Percentiles rank a stretch among this genome's conserved stretches.
Evolutionary conservation across 2,888 invertebrate genomes (phyloP).

Genomic region (Cylloceria caligata): DNA sequence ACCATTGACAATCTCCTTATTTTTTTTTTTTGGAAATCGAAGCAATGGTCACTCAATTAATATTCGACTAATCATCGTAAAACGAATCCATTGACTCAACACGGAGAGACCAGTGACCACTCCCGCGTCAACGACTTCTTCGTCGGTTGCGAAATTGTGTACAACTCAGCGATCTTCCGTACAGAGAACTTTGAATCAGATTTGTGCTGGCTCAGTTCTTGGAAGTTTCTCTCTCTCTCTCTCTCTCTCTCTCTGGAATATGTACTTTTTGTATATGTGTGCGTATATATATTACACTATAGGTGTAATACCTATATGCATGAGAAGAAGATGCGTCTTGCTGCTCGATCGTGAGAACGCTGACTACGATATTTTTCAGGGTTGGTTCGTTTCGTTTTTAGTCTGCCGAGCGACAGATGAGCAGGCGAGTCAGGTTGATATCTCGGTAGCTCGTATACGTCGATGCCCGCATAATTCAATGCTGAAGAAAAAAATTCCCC

Average conservation of each 20-base stretch:
- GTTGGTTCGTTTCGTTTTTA: conserved; percentile 7
- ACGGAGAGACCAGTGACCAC: not conserved
- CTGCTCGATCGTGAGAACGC: conserved; percentile 59
- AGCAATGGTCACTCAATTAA: not conserved
- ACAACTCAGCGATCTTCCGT: conserved; percentile 16
- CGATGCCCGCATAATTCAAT: conserved; percentile 34
- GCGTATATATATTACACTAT: not conserved
- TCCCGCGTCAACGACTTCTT: conserved; percentile 40
- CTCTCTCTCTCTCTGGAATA: conserved; percentile 17
- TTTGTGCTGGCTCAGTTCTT: conserved; percentile 59
- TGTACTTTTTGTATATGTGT: not conserved
- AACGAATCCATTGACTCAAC: not conserved
- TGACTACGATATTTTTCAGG: conserved; percentile 58
- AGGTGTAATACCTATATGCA: not conserved
- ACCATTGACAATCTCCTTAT: too few species aligned
- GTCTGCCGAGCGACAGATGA: conserved; percentile 3
- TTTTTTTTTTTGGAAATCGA: too few species aligned
- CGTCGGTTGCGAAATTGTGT: conserved; percentile 4
- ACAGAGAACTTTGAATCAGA: conserved; percentile 21
- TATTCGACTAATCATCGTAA: conserved; percentile 7
- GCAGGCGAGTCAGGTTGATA: conserved; percentile 46
- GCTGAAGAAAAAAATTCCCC: conserved; percentile 7
- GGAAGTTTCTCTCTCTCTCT: conserved; percentile 18
- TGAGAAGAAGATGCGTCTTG: conserved; percentile 48
- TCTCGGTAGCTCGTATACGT: conserved; percentile 5